phyloP scores from a whole-genome alignment of 2,888 invertebrate species.

The Hanleya hanleyi region DNA sequence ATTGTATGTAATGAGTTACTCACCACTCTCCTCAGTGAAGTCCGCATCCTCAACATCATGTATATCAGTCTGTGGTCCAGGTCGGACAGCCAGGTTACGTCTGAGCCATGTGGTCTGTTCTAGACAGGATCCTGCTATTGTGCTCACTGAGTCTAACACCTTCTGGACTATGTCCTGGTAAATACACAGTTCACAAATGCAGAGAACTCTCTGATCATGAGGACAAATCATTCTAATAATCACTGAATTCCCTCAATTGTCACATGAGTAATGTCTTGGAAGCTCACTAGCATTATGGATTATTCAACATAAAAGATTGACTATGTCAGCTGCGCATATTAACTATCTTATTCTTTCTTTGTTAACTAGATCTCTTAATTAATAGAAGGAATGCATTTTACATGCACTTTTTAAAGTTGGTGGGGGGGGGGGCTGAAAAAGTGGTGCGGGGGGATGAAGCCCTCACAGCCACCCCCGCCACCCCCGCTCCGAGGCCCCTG shows the following conservation, averaged over 20 bases:
- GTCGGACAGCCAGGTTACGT: conserved; percentile 85
- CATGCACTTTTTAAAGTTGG: too few relatives aligned
- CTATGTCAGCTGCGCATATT: too few relatives aligned
- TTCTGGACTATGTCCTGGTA: conserved; percentile 75
- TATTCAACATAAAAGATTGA: too few relatives aligned
- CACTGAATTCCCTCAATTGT: not conserved
- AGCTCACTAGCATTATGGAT: not conserved
- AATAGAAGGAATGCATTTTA: too few relatives aligned
- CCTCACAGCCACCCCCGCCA: too few relatives aligned
- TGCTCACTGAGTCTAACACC: conserved; percentile 86
- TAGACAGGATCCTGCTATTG: conserved; percentile 90
- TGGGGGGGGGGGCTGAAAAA: too few relatives aligned
- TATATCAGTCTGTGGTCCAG: conserved; percentile 72
- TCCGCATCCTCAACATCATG: conserved; percentile 57
- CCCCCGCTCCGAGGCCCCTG: too few relatives aligned
- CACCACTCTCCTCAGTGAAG: conserved; percentile 42
- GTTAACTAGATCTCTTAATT: too few relatives aligned
- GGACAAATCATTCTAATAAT: not conserved
- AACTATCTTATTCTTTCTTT: too few relatives aligned
- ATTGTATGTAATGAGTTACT: not conserved
- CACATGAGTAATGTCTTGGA: not conserved
- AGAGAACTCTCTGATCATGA: not conserved
- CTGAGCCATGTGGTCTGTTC: conserved; percentile 93
- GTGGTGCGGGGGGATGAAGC: too few relatives aligned
- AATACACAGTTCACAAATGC: not conserved